These are phyloP conservation scores for Phocoena sinus DNA, from an alignment of 2,113 vertebrate species.

Conservation along the genomic window DNA sequence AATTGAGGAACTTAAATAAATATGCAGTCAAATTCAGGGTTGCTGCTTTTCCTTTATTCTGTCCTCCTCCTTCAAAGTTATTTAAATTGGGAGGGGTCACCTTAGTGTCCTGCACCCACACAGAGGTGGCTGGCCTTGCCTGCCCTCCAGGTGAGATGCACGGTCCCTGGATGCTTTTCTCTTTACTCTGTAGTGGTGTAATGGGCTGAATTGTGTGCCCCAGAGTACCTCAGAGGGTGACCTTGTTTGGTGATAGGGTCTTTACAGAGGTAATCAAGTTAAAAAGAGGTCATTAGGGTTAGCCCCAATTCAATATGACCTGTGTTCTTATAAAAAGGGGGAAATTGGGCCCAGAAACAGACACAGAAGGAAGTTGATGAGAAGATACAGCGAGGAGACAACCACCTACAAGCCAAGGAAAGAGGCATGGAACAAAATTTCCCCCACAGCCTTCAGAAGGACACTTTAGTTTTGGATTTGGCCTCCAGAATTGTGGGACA, in stretches of 20 bases:
- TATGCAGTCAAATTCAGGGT: too few relatives aligned
- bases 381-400: background rate
- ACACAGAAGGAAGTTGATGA: background rate
- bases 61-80: too few relatives aligned
- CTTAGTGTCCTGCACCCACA: background rate
- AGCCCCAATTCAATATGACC: background rate
- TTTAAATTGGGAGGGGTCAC: too few relatives aligned
- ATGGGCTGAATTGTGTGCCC: background rate
- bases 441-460: background rate
- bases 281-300: too few relatives aligned
- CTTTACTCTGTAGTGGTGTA: background rate
- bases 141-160: background rate
- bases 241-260: background rate
- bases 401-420: background rate
- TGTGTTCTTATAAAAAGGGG: background rate
- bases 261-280: background rate
- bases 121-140: background rate
- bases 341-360: too few relatives aligned
- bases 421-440: too few relatives aligned
- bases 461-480: fast-evolving
- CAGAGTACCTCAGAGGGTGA: background rate
- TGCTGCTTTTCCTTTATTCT: background rate
- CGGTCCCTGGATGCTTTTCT: background rate
- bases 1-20: background rate
- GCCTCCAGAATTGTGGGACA: background rate